phyloP scores from a whole-genome alignment of 2,888 invertebrate genomes.

The Octonoba sinensis region DNA sequence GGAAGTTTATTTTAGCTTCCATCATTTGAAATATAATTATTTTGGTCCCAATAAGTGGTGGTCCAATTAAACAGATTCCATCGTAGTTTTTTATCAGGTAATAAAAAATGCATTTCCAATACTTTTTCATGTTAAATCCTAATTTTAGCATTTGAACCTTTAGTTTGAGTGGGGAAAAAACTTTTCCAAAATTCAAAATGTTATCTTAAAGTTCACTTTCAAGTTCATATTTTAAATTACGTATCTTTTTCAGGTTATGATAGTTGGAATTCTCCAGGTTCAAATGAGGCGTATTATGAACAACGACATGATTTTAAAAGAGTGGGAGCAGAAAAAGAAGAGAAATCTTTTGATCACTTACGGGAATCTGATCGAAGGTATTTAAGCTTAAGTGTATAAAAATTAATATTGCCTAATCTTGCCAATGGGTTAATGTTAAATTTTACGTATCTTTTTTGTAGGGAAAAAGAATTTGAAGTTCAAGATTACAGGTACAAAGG shows the following conservation, averaged over 20 bases:
- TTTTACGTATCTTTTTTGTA: background rate
- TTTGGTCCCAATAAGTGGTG: too few relatives aligned
- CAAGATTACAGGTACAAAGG: conserved; percentile 59
- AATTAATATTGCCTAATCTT: too few relatives aligned
- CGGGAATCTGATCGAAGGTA: conserved; percentile 51
- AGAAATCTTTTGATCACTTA: conserved; percentile 57
- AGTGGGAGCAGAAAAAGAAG: conserved; percentile 49
- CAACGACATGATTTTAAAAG: conserved; percentile 66
- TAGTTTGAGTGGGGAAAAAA: background rate
- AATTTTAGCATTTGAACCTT: too few relatives aligned
- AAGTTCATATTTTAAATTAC: background rate
- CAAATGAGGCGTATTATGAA: conserved; percentile 64
- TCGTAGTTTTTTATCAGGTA: too few relatives aligned
- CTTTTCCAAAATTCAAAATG: background rate
- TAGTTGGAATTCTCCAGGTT: conserved; percentile 63
- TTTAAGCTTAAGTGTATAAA: background rate
- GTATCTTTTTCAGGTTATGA: conserved; percentile 45
- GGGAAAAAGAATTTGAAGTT: conserved; percentile 62
- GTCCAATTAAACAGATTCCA: too few relatives aligned
- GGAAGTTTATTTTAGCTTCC: too few relatives aligned
- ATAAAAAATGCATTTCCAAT: too few relatives aligned
- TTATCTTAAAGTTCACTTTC: background rate
- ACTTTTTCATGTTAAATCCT: too few relatives aligned
- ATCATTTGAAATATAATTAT: too few relatives aligned
- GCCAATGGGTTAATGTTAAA: too few relatives aligned